Conservation (phyloP, 30 jellyfish, hydroid and myxozoan species). For the Hydra vulgaris region DNA sequence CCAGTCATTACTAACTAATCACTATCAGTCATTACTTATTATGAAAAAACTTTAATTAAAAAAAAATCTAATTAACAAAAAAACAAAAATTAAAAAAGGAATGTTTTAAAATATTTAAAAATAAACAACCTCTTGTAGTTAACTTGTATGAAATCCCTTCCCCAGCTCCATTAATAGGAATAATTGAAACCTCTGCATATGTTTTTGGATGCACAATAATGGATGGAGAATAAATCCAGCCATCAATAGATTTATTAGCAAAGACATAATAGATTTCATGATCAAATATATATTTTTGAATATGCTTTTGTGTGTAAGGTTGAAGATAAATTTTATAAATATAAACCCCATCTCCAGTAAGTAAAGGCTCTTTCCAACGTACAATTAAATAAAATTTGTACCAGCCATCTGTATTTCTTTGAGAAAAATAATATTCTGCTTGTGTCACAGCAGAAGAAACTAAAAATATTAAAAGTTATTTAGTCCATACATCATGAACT, state of each 20-base stretch:
- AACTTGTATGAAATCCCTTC: neutral
- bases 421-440: neutral
- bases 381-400: neutral
- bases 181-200: neutral
- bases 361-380: neutral
- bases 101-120: neutral
- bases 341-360: neutral
- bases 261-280: neutral
- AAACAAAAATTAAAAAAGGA: neutral
- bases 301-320: neutral
- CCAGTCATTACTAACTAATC: too few relatives aligned
- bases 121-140: neutral
- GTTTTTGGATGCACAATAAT: neutral
- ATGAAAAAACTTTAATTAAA: too few relatives aligned
- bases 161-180: slow-evolving; percentile 4
- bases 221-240: neutral
- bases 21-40: too few relatives aligned
- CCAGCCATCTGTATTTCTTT: neutral
- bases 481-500: neutral
- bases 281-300: neutral
- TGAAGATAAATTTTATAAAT: neutral
- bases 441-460: neutral
- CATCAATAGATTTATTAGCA: neutral
- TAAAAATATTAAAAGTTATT: neutral
- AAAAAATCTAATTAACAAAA: too few relatives aligned